Percentiles rank a stretch among this genome's conserved stretches.
Conservation (phyloP, 92 coral and sea anemone genomes). For the Epizoanthus rinbou region DNA sequence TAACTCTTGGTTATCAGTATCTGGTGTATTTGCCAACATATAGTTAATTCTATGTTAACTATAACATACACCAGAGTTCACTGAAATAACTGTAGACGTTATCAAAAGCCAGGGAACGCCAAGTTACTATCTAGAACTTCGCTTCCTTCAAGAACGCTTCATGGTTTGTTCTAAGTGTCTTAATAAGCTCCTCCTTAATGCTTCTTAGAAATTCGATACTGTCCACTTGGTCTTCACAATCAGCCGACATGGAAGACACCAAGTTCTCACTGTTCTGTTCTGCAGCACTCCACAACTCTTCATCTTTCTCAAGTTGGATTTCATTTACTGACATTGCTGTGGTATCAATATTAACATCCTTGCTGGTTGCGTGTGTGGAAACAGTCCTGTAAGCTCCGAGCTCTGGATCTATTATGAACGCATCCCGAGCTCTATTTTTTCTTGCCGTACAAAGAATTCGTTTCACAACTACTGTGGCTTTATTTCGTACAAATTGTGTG, state of each 20-base stretch:
- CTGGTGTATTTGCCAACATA: too few species aligned
- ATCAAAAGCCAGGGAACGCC: too few species aligned
- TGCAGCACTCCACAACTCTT: neutral
- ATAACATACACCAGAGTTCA: too few species aligned
- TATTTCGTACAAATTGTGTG: neutral
- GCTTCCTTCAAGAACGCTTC: too few species aligned
- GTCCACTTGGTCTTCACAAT: neutral
- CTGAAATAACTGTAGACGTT: too few species aligned
- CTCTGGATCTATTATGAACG: neutral
- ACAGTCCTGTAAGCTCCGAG: neutral
- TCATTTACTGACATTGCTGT: neutral
- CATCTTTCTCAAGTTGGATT: neutral
- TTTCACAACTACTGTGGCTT: neutral
- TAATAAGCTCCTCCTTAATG: slow-evolving; percentile 24
- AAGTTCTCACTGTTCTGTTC: neutral
- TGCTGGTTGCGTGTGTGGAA: neutral
- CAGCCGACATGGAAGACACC: neutral
- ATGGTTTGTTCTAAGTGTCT: neutral
- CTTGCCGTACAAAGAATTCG: neutral
- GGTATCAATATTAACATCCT: neutral
- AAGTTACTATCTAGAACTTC: too few species aligned
- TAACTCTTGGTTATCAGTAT: too few species aligned
- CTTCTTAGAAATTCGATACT: neutral
- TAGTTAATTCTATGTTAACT: too few species aligned
- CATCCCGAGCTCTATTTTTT: neutral